A percentile compares a stretch with the other conserved stretches of the same genome.
Evolutionary conservation across 2,113 vertebrate species (phyloP).

Genomic region (Pelodiscus sinensis): DNA sequence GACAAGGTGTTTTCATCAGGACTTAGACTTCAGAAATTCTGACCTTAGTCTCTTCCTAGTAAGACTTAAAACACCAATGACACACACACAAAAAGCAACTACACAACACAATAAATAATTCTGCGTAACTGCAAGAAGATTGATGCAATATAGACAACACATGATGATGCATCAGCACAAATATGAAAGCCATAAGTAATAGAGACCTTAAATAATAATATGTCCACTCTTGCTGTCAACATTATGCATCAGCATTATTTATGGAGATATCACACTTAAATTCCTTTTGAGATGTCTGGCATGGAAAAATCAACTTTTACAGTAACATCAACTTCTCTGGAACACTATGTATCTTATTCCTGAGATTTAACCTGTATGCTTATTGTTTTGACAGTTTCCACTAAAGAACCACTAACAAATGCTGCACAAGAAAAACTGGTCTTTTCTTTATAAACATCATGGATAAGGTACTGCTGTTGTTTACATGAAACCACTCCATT

Average conservation of each 20-base stretch:
- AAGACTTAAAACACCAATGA: neutral
- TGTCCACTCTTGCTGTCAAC: neutral
- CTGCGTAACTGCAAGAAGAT: conserved; percentile 6
- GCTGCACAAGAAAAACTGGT: neutral
- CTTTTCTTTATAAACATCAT: neutral
- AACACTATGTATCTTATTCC: neutral
- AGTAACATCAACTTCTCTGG: neutral
- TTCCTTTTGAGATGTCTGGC: conserved; percentile 44
- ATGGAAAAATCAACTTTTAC: neutral
- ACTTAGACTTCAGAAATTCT: neutral
- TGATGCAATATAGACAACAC: neutral
- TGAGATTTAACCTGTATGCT: conserved; percentile 4
- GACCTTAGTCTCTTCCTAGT: neutral
- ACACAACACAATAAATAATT: conserved; percentile 11
- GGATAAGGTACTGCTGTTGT: conserved; percentile 14
- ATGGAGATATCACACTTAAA: conserved; percentile 4
- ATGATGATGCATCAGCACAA: conserved; percentile 38
- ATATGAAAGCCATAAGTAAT: conserved; percentile 39
- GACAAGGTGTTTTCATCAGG: neutral
- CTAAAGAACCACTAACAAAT: neutral
- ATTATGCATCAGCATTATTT: conserved; percentile 23
- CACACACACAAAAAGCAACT: neutral
- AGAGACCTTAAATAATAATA: conserved; percentile 39
- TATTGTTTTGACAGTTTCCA: neutral
- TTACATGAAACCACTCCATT: neutral